Conservation (phyloP, 2,797 vertebrate genomes). For the Mionectes olivaceus region DNA sequence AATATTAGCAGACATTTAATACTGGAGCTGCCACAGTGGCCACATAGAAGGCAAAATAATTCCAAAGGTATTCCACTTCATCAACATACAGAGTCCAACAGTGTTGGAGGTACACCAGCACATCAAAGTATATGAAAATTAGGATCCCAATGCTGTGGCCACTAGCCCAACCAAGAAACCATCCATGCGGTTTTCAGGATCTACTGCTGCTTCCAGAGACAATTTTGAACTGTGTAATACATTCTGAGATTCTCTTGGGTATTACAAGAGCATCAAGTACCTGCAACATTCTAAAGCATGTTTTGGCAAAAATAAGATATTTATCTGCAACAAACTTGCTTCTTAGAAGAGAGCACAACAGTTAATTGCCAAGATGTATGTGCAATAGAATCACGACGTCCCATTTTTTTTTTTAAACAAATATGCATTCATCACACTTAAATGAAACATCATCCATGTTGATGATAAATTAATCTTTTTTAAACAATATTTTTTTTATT, state of each 20-base stretch:
- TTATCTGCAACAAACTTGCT: background rate
- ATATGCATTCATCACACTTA: constrained; percentile 72
- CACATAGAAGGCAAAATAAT: background rate
- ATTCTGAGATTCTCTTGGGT: background rate
- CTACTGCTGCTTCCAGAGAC: background rate
- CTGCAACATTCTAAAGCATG: background rate
- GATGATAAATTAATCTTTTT: constrained; percentile 57
- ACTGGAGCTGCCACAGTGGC: background rate
- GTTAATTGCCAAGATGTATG: constrained; percentile 51
- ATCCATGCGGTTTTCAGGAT: background rate
- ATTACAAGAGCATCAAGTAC: background rate
- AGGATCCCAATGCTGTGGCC: background rate
- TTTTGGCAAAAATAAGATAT: background rate
- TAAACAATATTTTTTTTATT: background rate
- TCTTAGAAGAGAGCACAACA: background rate
- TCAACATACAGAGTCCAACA: background rate
- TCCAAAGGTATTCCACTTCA: background rate
- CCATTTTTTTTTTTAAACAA: constrained; percentile 57
- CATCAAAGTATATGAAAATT: background rate
- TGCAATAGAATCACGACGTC: constrained; percentile 13
- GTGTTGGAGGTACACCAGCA: rapidly evolving
- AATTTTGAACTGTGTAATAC: background rate
- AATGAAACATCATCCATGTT: constrained; percentile 36
- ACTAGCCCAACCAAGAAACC: background rate
- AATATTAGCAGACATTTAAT: background rate